Evolutionary conservation across 2,113 vertebrate genomes (phyloP).

Genomic region (Nibea albiflora): DNA sequence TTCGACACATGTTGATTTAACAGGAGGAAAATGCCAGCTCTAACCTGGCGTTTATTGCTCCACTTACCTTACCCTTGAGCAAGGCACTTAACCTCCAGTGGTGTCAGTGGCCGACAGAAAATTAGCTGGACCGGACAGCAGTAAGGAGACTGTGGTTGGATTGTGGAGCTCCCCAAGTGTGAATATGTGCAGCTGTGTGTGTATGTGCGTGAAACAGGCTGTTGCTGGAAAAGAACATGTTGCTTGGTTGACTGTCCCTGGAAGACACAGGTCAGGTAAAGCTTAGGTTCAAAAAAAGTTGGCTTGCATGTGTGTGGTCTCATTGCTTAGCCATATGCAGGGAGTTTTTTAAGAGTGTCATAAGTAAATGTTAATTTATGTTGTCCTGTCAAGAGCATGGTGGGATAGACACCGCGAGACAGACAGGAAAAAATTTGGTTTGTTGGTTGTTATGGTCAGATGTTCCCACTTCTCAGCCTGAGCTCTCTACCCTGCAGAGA

Average conservation of each 20-base stretch:
- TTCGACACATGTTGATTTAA: too few species aligned
- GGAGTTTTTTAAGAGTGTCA: slow-evolving; percentile 27
- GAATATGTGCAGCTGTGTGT: slow-evolving; percentile 40
- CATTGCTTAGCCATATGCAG: slow-evolving; percentile 44
- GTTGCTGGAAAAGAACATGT: slow-evolving; percentile 25
- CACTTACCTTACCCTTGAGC: slow-evolving; percentile 3
- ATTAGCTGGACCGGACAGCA: background rate
- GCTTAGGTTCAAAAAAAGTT: slow-evolving; percentile 8
- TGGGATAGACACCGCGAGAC: slow-evolving; percentile 9
- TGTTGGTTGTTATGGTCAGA: slow-evolving; percentile 59
- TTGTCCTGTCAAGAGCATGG: slow-evolving; percentile 13
- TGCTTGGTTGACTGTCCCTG: slow-evolving; percentile 24
- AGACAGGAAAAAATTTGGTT: slow-evolving; percentile 24
- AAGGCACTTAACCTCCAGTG: slow-evolving; percentile 2
- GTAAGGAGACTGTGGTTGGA: slow-evolving; percentile 1
- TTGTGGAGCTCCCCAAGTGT: slow-evolving; percentile 9
- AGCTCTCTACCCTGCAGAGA: slow-evolving; percentile 40
- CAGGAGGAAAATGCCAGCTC: too few species aligned
- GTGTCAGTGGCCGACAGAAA: background rate
- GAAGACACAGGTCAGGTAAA: slow-evolving; percentile 32
- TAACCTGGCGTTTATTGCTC: background rate
- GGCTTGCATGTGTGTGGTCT: slow-evolving; percentile 40
- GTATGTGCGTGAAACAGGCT: slow-evolving; percentile 32
- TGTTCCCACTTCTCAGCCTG: slow-evolving; percentile 26
- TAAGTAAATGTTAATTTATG: slow-evolving; percentile 52